Evolutionary conservation across 2,888 invertebrate genomes (phyloP), one percentile per base, ranked within the genome.

Genomic region (Sinhomidia bicolor): DNA sequence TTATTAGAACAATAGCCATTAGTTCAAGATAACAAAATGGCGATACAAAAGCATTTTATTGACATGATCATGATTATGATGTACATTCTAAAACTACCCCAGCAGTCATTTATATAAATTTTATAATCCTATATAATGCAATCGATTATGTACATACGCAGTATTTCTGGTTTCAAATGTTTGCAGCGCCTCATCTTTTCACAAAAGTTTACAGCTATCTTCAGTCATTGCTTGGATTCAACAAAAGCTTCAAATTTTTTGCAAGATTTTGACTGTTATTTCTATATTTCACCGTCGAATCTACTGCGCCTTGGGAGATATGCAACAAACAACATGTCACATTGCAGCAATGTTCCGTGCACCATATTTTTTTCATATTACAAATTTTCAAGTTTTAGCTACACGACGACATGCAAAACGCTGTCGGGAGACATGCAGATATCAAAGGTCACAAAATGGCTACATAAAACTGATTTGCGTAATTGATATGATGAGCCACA

Each of bases 401-500:
- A 62, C 4, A 74, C 36, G 4, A 36, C 36, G 36, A 36, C 29
- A 76, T 29, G 7, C 32, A 76, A 76, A 76, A 76, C 76, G 76
- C 76, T 76, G 29, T 76, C 57, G 32, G 60, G 60, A 79, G 57
- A 60, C 79, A 78, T 76, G 79, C 36, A 41, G 14, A 47, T 26
- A 79, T 23, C 68, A 87, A 87, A 87, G 87, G 87, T 87, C 87
- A 87, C 87, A 51, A 60, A 82, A 74, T 54, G 65, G 44, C 76
- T n/a, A 51, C 51, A 51, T 87, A 62, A 82, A 81, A 87, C 32
- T 36, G 65, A 76, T 82, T 82, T 82, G 80, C 74, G 76, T 87
- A 87, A 87, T 87, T 87, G 87, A 87, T 82, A 82, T 82, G 87
- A 87, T 54, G 82, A 76, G 65, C 87, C 87, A 82, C 87, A 87